A percentile compares a stretch with the other conserved stretches of the same genome.
Conservation (phyloP, 2,888 invertebrate species). For the Corbicula japonica region DNA sequence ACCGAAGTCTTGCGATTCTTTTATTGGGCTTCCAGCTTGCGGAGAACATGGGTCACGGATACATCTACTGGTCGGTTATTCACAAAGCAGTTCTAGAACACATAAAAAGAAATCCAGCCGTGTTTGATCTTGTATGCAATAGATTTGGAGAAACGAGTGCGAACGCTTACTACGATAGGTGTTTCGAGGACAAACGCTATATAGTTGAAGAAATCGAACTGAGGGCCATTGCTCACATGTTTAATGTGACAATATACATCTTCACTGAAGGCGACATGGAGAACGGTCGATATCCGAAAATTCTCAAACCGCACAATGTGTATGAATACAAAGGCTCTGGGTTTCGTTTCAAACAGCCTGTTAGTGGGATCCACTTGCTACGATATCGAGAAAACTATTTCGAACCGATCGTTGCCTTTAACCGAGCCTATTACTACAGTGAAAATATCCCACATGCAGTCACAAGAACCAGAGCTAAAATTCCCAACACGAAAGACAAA, state of each 20-base stretch:
- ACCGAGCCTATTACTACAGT: not conserved
- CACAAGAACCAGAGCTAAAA: not conserved
- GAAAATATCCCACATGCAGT: not conserved
- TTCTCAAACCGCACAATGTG: not conserved
- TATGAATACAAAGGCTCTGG: too few relatives aligned
- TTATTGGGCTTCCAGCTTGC: not conserved
- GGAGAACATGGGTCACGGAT: not conserved
- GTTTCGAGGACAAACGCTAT: not conserved
- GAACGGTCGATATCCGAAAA: constrained; percentile 4
- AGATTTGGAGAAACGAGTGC: not conserved
- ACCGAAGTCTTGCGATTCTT: not conserved
- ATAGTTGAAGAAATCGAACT: not conserved
- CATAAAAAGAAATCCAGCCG: not conserved
- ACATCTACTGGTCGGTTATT: constrained; percentile 5
- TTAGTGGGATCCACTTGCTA: not conserved
- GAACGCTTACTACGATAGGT: not conserved
- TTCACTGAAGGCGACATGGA: not conserved
- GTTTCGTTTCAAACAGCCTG: too few relatives aligned
- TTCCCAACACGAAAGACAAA: too few relatives aligned
- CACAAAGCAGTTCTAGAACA: not conserved
- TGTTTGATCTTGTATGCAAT: not conserved
- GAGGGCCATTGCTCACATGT: not conserved
- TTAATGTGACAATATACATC: constrained; percentile 3
- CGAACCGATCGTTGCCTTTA: not conserved
- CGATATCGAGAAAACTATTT: not conserved